These are phyloP conservation scores for Ephialtes manifestator DNA, from an alignment of 2,888 invertebrate species.

Conservation along the genomic window DNA sequence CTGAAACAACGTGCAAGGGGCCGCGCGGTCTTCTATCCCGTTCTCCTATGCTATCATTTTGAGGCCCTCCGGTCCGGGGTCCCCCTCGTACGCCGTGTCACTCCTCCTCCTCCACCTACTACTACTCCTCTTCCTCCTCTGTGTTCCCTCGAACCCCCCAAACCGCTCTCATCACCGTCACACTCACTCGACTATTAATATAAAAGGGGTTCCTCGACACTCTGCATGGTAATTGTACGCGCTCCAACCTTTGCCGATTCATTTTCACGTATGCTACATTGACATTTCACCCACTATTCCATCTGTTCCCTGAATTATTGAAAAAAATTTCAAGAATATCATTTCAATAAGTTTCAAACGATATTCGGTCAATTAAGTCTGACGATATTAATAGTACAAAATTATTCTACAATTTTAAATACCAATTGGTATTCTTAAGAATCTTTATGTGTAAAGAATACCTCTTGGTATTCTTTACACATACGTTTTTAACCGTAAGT, in stretches of 20 bases:
- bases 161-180: constrained; percentile 80
- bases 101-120: constrained; percentile 50
- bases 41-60: constrained; percentile 85
- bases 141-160: constrained; percentile 65
- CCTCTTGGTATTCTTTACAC: too few species aligned
- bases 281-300: constrained; percentile 65
- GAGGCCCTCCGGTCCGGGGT: constrained; percentile 79
- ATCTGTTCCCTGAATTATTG: constrained; percentile 51
- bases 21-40: constrained; percentile 82
- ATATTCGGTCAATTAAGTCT: background rate
- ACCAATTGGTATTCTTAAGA: background rate
- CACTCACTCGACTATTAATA: constrained; percentile 85
- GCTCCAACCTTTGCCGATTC: constrained; percentile 81
- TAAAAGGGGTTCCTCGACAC: constrained; percentile 85
- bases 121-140: constrained; percentile 61
- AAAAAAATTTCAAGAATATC: constrained; percentile 1
- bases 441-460: too few species aligned
- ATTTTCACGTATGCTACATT: constrained; percentile 72
- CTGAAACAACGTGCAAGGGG: constrained; percentile 83
- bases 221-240: constrained; percentile 83
- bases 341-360: too few species aligned
- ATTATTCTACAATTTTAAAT: background rate
- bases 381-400: background rate
- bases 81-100: constrained; percentile 65
- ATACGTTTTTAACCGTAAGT: too few species aligned